These are phyloP conservation scores for Eupithecia centaureata DNA, from an alignment of 2,888 invertebrate species.

Conservation along the genomic window DNA sequence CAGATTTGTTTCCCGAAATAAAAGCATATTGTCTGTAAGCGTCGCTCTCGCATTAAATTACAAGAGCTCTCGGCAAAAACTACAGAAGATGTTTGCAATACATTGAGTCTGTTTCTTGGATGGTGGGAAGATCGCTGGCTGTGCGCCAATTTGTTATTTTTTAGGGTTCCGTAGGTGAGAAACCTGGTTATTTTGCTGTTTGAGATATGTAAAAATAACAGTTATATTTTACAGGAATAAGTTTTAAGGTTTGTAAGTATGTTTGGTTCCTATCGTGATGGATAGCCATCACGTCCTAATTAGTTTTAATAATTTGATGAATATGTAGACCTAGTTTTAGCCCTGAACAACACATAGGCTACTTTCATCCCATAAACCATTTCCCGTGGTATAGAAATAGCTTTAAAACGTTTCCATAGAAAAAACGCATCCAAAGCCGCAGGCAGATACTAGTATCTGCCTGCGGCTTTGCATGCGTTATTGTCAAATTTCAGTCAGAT, in stretches of 20 bases:
- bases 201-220: not conserved
- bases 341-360: too few species aligned
- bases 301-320: too few species aligned
- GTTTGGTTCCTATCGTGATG: too few species aligned
- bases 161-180: constrained; percentile 47
- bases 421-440: too few species aligned
- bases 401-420: too few species aligned
- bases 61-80: constrained; percentile 61
- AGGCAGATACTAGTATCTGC: too few species aligned
- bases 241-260: not conserved
- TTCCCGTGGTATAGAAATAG: too few species aligned
- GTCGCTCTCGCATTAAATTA: constrained; percentile 62
- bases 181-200: constrained; percentile 35
- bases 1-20: constrained; percentile 62
- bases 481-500: too few species aligned
- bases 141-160: constrained; percentile 66
- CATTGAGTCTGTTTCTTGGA: constrained; percentile 57
- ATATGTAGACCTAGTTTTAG: too few species aligned
- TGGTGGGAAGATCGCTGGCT: constrained; percentile 59
- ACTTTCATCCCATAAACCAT: too few species aligned
- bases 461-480: too few species aligned
- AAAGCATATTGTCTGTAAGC: constrained; percentile 58
- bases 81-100: constrained; percentile 67
- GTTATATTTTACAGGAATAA: not conserved
- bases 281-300: too few species aligned